These are phyloP conservation scores for Mesorhabditis spiculigera DNA, from an alignment of 2,888 invertebrate species.

Conservation along the genomic window DNA sequence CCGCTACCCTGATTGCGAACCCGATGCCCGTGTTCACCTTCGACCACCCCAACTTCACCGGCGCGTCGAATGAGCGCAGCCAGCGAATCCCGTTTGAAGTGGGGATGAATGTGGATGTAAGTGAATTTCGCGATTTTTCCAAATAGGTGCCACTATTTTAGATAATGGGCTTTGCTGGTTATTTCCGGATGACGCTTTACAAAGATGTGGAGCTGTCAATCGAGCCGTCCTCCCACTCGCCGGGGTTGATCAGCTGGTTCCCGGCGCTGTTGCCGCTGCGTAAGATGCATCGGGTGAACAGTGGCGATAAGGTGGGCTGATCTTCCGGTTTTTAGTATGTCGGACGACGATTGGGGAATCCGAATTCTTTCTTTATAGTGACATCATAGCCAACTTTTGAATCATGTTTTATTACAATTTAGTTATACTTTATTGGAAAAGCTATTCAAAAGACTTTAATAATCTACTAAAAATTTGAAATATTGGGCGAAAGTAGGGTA, in stretches of 20 bases:
- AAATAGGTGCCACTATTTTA: conserved; percentile 20
- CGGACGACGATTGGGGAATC: not conserved
- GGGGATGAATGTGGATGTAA: conserved; percentile 27
- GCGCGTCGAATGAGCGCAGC: conserved; percentile 22
- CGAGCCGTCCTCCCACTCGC: conserved; percentile 77
- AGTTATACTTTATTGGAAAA: no score
- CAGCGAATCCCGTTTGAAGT: conserved; percentile 20
- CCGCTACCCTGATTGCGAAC: conserved; percentile 68
- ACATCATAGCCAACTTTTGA: no score
- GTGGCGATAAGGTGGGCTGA: conserved; percentile 26
- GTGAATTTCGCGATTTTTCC: conserved; percentile 7
- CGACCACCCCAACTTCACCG: conserved; percentile 77
- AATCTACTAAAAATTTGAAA: not conserved
- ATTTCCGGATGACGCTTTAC: conserved; percentile 84
- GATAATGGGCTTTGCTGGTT: conserved; percentile 81
- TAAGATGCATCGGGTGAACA: conserved; percentile 31
- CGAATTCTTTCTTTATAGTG: not conserved
- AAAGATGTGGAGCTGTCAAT: conserved; percentile 77
- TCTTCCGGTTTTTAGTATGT: not conserved
- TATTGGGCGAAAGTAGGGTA: not conserved
- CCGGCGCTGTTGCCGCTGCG: conserved; percentile 81
- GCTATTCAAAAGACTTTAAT: not conserved
- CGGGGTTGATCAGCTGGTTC: conserved; percentile 96
- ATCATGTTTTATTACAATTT: no score
- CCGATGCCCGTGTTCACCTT: conserved; percentile 74